Base-by-base conservation (phyloP, 2,797 vertebrate genomes). In the Pygocentrus nattereri region DNA sequence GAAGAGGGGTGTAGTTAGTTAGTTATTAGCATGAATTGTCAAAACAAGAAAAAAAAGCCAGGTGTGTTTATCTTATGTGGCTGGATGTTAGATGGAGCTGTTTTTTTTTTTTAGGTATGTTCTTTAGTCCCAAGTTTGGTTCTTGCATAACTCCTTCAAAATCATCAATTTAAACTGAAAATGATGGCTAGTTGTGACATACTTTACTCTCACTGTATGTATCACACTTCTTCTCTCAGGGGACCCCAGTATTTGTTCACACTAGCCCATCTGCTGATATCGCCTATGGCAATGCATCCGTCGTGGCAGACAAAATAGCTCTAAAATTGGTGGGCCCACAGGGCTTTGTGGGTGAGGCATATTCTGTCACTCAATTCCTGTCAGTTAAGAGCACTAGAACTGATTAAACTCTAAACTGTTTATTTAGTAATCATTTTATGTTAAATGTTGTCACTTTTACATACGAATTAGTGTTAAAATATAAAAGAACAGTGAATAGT, bases 211-310 rank as follows among this genome's bases (percentile, higher is more conserved):
- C 30, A 47, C 76, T 78, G 25, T 77, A 12, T 52, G 19, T 34
- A 12, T 56, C 50, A 44, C 59, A 25, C 38, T 72, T 58, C 15
- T 25, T 74, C 21, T 31, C 65, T 27, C 50, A 96, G 96, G 95
- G 96, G 74, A 95, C 94, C 5, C 96, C 96, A 0, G 96, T 96
- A 76, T 97, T 97, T 85, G 93, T 97, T 85, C 96, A 97, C 5
- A 95, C 94, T 0, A 94, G 95, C 80, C 95, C 95, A 0, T 97
- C 95, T 84, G 95, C 94, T 88, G 95, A 96, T 84, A 95, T 95
- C 4, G 94, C 95, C 52, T 95, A 96, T 3, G 94, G 95, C 19
- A 95, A 95, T 88, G 94, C 95, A 30, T 96, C 96, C 1, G 92
- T 96, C 87, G 80, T 96, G 82, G 95, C 96, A 75, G 95, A 96